Base-by-base conservation (phyloP, 37 sponge, comb jelly and placozoan genomes). In the Halisarca cf. caerulea region DNA sequence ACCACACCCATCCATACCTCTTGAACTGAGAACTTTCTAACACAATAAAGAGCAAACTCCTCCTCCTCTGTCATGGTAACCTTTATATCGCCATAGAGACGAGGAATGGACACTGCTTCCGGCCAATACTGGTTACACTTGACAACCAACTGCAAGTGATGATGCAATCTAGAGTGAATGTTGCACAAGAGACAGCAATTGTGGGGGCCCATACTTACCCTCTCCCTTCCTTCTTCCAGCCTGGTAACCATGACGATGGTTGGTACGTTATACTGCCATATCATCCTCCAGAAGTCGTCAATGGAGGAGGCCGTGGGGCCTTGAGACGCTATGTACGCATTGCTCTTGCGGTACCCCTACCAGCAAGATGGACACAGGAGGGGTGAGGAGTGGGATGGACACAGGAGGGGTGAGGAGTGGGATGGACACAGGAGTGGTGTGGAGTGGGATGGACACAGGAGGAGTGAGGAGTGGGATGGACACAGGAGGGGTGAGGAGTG, bases 121-220 rank as follows among this genome's bases (percentile, higher is more conserved):
- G 97, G 97, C 92, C 95, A 96, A 59, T 96, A 96, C 92, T 96
- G 94, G 69, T 93, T 86, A 59, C 97, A 96, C 62, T 96, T 96
- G 7, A 86, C 80, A 74, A 74, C 45, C 7, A 7, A 5, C 77
- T 74, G 44, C 15, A 62, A 5, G 6, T 20, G 64, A 28, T 30
- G 64, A 62, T 62, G 64, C 64, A 62, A 28, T 47, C 6, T 11
- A 47, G 51, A 47, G 51, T 47, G 51, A 47, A 47, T 11, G 11
- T 47, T 47, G 51, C 51, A 11, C 51, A 47, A 47, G 51, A 47
- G n/a, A n/a, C n/a, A 47, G 51, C 11, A 47, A 47, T 47, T 6
- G 9, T 14, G 51, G 51, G 51, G 6, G 51, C 11, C 6, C 51
- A 47, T 11, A 71, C 72, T 30, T 8, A 71, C 72, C 39, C 72